phyloP scores from a whole-genome alignment of 2,888 invertebrate genomes.

The Tachystola acroxantha region DNA sequence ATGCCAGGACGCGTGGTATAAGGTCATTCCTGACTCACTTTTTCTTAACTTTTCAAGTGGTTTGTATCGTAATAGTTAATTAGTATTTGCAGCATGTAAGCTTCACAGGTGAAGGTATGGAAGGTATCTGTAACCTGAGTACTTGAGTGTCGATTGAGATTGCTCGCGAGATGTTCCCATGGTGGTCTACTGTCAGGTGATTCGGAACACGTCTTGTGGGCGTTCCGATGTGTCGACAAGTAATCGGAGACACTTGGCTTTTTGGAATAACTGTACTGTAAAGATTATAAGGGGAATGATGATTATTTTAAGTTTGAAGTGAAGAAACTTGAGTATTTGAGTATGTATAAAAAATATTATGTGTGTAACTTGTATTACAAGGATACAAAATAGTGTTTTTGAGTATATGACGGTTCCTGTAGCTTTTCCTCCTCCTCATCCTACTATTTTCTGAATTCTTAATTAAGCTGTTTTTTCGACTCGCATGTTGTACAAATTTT shows the following conservation, averaged over 20 bases:
- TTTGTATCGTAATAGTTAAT: constrained; percentile 5
- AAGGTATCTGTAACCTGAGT: constrained; percentile 1
- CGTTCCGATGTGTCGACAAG: not conserved
- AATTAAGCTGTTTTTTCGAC: too few species aligned
- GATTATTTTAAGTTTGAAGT: too few species aligned
- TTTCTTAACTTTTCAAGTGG: constrained; percentile 12
- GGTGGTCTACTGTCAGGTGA: not conserved
- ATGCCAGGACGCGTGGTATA: constrained; percentile 39
- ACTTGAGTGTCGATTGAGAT: not conserved
- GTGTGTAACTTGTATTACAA: too few species aligned
- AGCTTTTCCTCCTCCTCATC: too few species aligned
- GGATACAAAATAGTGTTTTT: too few species aligned
- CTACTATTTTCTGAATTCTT: too few species aligned
- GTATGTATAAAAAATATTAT: too few species aligned
- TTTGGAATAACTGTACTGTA: not conserved
- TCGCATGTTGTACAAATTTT: too few species aligned
- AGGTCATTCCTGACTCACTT: constrained; percentile 30
- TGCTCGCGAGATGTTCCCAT: not conserved
- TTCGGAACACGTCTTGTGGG: not conserved
- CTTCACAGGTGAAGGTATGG: constrained; percentile 5
- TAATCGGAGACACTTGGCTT: too few species aligned
- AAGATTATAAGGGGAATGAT: too few species aligned
- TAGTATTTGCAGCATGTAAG: constrained; percentile 1
- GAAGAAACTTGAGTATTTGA: too few species aligned
- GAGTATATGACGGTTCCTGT: too few species aligned